Evolutionary conservation across 2,888 invertebrate species (phyloP).

Genomic region (Tortrix viridana): DNA sequence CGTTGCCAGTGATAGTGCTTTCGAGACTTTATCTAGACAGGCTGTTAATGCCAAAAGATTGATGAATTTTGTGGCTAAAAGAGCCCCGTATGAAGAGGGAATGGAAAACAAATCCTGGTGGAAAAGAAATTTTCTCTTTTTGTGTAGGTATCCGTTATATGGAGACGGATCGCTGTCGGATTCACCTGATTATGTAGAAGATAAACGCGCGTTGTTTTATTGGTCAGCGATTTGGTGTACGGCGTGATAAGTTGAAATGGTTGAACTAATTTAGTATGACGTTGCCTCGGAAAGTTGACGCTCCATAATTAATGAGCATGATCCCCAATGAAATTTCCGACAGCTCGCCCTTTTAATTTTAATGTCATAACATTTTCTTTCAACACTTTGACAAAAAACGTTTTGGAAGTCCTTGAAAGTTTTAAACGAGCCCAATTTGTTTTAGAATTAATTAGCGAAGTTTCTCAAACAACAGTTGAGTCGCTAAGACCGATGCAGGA

Average conservation of each 20-base stretch:
- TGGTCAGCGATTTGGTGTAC: neutral
- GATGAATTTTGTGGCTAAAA: constrained; percentile 60
- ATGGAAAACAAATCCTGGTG: constrained; percentile 25
- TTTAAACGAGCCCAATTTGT: constrained; percentile 35
- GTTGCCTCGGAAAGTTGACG: neutral
- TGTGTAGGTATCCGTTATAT: constrained; percentile 28
- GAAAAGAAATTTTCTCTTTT: constrained; percentile 18
- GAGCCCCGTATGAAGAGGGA: constrained; percentile 41
- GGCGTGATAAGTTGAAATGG: neutral
- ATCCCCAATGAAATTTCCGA: constrained; percentile 8
- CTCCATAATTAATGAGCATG: constrained; percentile 4
- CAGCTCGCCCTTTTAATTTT: constrained; percentile 15
- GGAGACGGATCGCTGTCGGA: constrained; percentile 24
- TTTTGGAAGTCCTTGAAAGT: constrained; percentile 26
- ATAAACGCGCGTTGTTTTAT: constrained; percentile 19
- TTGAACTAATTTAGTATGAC: neutral
- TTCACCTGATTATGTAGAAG: constrained; percentile 24
- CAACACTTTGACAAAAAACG: constrained; percentile 28
- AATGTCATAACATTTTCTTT: constrained; percentile 28
- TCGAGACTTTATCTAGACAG: constrained; percentile 72
- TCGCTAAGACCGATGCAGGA: constrained; percentile 15
- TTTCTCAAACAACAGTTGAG: constrained; percentile 34
- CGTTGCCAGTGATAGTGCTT: constrained; percentile 68
- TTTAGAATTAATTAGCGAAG: constrained; percentile 34
- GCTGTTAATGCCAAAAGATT: constrained; percentile 74